These are phyloP conservation scores for Butorides virescens DNA, from an alignment of 2,113 vertebrate species.

Conservation along the genomic window DNA sequence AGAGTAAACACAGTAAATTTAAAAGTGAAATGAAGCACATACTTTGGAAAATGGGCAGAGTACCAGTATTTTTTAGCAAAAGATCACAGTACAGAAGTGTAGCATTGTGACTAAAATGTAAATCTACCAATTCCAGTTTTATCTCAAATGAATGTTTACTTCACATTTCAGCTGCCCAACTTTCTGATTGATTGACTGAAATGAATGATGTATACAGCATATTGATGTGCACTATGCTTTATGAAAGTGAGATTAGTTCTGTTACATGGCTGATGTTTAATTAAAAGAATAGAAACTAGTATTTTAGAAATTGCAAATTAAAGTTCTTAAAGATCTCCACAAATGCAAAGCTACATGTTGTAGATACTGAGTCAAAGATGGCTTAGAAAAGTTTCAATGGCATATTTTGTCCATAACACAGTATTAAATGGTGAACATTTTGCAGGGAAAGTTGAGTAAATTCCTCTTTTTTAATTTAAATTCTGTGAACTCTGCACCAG, in stretches of 20 bases:
- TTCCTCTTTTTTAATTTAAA: not conserved
- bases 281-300: not conserved
- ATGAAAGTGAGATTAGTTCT: conserved; percentile 11
- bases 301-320: conserved; percentile 8
- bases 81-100: not conserved
- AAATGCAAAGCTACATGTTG: not conserved
- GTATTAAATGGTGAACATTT: not conserved
- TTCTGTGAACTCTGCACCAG: not conserved
- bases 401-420: fast-evolving
- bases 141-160: conserved; percentile 2
- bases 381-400: not conserved
- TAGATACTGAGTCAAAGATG: not conserved
- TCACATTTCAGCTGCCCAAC: not conserved
- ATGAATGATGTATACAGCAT: not conserved
- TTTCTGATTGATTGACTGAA: conserved; percentile 54
- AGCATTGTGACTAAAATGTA: conserved; percentile 19
- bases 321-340: not conserved
- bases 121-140: not conserved
- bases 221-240: conserved; percentile 31
- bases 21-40: conserved; percentile 19
- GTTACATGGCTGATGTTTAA: conserved; percentile 18
- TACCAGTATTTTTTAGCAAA: not conserved
- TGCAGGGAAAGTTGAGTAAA: not conserved
- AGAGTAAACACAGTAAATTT: conserved; percentile 5
- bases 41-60: not conserved